These are phyloP conservation scores for Strongylocentrotus purpuratus DNA, from an alignment of 35 echinoderm and acorn worm species.

Conservation along the genomic window DNA sequence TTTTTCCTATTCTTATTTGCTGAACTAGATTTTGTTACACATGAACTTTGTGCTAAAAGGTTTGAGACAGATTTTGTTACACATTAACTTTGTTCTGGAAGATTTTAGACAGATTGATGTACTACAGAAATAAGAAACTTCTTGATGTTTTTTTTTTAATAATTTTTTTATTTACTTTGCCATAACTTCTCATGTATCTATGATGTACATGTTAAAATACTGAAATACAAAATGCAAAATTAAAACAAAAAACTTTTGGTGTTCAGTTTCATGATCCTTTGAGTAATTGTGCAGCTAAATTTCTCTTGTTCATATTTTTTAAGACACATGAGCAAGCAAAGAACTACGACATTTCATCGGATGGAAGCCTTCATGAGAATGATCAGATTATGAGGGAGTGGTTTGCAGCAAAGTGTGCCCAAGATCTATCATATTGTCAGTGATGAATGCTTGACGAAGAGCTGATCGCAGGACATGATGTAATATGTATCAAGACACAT, in stretches of 20 bases:
- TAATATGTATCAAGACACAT: not conserved
- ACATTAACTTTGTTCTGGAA: too few species aligned
- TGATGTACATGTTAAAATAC: too few species aligned
- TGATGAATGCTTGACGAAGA: not conserved
- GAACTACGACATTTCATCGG: constrained; percentile 43
- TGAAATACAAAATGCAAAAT: too few species aligned
- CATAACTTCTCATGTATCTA: too few species aligned
- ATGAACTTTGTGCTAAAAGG: not conserved
- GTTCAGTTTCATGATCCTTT: not conserved
- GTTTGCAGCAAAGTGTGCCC: constrained; percentile 71
- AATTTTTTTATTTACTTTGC: too few species aligned
- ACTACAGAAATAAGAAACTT: too few species aligned
- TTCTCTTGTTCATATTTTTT: not conserved
- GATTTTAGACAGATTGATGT: too few species aligned
- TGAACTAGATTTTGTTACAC: not conserved
- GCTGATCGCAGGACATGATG: not conserved
- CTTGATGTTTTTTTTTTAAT: too few species aligned
- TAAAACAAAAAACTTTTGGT: not conserved
- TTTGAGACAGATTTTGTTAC: too few species aligned
- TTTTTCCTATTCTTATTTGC: too few species aligned
- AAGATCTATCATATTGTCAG: constrained; percentile 64
- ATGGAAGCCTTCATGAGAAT: constrained; percentile 49
- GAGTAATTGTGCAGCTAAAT: not conserved
- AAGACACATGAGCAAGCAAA: constrained; percentile 79
- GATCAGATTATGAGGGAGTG: constrained; percentile 70